A percentile compares a stretch with the other conserved stretches of the same genome.
phyloP scores from a whole-genome alignment of 1,140 invertebrate genomes.

The Procambarus virginalis region DNA sequence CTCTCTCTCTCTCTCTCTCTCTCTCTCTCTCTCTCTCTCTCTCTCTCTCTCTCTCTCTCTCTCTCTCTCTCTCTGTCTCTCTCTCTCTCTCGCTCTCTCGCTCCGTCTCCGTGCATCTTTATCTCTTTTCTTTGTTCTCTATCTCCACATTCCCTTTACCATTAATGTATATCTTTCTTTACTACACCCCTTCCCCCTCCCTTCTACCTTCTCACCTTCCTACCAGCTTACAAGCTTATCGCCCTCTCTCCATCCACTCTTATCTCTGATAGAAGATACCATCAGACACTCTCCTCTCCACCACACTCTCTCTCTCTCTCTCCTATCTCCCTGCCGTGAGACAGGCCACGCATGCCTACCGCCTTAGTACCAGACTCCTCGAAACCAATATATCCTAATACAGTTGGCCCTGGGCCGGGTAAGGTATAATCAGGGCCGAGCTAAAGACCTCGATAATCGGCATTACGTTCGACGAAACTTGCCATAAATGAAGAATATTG shows the following conservation, averaged over 20 bases:
- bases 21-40: background rate
- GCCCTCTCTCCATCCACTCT: too few species aligned
- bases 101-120: background rate
- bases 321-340: background rate
- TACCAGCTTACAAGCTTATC: too few species aligned
- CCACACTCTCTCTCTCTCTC: background rate
- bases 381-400: too few species aligned
- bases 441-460: too few species aligned
- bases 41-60: constrained; percentile 14
- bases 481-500: too few species aligned
- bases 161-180: background rate
- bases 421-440: too few species aligned
- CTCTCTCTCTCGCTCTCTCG: background rate
- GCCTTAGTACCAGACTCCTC: too few species aligned
- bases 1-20: constrained; percentile 10
- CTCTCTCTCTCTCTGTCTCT: constrained; percentile 1
- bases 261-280: too few species aligned
- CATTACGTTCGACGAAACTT: too few species aligned
- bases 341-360: too few species aligned
- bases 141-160: background rate
- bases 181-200: background rate
- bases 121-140: background rate
- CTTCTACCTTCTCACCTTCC: background rate
- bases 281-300: background rate
- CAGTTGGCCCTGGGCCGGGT: too few species aligned